phyloP scores from a whole-genome alignment of 37 sponge, comb jelly and placozoan species.

The Crambe crambe region DNA sequence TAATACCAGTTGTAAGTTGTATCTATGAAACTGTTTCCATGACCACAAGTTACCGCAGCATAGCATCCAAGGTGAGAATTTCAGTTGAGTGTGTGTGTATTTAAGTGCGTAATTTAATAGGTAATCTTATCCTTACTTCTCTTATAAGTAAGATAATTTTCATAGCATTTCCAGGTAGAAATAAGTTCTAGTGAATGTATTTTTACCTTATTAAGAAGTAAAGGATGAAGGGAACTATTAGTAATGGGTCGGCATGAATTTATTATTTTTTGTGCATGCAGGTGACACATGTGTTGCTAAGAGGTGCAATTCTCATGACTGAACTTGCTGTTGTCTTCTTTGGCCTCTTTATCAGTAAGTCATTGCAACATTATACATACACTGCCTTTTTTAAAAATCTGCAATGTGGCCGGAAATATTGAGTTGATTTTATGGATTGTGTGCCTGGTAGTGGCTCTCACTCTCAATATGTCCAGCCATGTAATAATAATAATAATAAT shows the following conservation, averaged over 20 bases:
- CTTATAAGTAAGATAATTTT: no score
- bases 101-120: not conserved
- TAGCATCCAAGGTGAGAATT: constrained; percentile 8
- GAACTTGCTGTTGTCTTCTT: constrained; percentile 69
- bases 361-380: not conserved
- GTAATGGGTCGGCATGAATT: not conserved
- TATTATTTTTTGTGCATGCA: constrained; percentile 1
- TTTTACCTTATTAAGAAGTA: no score
- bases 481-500: no score
- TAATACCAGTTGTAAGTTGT: constrained; percentile 35
- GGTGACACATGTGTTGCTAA: constrained; percentile 34
- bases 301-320: constrained; percentile 58
- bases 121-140: not conserved
- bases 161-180: no score
- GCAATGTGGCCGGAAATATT: no score
- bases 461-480: no score
- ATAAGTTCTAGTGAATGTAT: no score
- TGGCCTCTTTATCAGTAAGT: constrained; percentile 79
- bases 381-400: no score
- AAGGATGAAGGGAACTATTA: not conserved
- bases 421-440: no score
- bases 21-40: constrained; percentile 25
- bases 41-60: constrained; percentile 3
- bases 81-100: not conserved
- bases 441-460: no score